Evolutionary conservation across 92 coral and sea anemone genomes (phyloP).

Genomic region (Phenganax stokvisi): DNA sequence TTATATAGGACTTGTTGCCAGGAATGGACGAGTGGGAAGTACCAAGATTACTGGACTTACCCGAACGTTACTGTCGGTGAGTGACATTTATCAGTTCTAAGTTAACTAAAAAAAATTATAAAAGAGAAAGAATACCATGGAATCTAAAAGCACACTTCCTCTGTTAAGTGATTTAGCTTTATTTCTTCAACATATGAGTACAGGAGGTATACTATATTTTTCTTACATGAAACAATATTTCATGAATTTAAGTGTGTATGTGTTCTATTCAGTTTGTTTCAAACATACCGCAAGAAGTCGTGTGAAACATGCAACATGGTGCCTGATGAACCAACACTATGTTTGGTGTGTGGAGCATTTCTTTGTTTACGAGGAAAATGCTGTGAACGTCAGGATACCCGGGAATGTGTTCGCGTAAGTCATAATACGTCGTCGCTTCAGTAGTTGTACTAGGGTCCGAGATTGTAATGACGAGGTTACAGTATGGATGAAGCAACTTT

Average conservation of each 20-base stretch:
- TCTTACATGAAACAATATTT: no score
- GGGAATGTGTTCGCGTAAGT: slow-evolving; percentile 86
- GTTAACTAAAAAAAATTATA: background rate
- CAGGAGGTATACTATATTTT: no score
- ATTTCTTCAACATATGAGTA: no score
- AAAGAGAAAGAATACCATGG: no score
- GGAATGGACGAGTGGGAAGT: slow-evolving; percentile 74
- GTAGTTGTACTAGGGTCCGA: no score
- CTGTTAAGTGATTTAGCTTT: no score
- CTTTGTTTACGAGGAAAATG: slow-evolving; percentile 79
- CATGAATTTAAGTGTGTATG: background rate
- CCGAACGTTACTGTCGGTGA: slow-evolving; percentile 90
- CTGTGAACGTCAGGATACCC: slow-evolving; percentile 55
- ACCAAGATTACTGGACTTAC: slow-evolving; percentile 71
- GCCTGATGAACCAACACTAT: slow-evolving; percentile 96
- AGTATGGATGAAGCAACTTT: no score
- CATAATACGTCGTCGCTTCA: background rate
- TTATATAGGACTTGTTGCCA: slow-evolving; percentile 64
- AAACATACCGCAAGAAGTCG: slow-evolving; percentile 80
- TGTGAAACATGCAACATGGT: slow-evolving; percentile 65
- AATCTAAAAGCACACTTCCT: no score
- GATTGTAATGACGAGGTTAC: no score
- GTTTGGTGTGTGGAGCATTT: slow-evolving; percentile 94
- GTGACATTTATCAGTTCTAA: background rate
- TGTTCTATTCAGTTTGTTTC: slow-evolving; percentile 63